phyloP scores from a whole-genome alignment of 2,797 vertebrate genomes.

The Scomberomorus guttatus region DNA sequence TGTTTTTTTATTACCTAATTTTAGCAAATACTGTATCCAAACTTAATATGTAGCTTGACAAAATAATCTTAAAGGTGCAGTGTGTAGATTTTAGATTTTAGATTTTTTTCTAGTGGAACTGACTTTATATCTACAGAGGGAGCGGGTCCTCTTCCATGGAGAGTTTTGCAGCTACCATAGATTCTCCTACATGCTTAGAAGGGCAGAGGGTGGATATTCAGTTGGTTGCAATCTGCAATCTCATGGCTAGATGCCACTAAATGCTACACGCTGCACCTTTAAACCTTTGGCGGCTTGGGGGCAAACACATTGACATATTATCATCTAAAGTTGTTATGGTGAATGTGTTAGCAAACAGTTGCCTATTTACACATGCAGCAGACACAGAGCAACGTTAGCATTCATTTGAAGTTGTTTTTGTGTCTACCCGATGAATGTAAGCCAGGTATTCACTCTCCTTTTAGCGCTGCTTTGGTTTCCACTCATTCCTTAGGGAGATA shows the following conservation, averaged over 20 bases:
- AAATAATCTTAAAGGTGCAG: not conserved
- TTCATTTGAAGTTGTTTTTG: not conserved
- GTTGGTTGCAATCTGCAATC: too few species aligned
- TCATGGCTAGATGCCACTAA: too few species aligned
- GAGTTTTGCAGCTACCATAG: too few species aligned
- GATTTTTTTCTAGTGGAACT: too few species aligned
- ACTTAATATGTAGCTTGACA: not conserved
- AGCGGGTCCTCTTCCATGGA: too few species aligned
- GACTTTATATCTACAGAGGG: too few species aligned
- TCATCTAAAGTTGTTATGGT: not conserved
- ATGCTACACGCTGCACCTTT: not conserved
- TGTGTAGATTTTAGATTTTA: too few species aligned
- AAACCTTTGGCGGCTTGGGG: not conserved
- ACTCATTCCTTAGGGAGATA: not conserved
- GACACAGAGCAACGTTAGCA: not conserved
- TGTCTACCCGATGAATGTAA: not conserved
- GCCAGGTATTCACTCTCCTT: not conserved
- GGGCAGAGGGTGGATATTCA: too few species aligned
- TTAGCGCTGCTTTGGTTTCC: not conserved
- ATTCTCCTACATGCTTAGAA: too few species aligned
- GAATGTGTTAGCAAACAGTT: not conserved
- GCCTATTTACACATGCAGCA: not conserved
- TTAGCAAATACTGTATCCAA: constrained; percentile 1
- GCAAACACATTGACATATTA: not conserved
- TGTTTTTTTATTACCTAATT: constrained; percentile 1